Evolutionary conservation across 2,797 vertebrate species (phyloP).

Genomic region (Sebastes umbrosus): DNA sequence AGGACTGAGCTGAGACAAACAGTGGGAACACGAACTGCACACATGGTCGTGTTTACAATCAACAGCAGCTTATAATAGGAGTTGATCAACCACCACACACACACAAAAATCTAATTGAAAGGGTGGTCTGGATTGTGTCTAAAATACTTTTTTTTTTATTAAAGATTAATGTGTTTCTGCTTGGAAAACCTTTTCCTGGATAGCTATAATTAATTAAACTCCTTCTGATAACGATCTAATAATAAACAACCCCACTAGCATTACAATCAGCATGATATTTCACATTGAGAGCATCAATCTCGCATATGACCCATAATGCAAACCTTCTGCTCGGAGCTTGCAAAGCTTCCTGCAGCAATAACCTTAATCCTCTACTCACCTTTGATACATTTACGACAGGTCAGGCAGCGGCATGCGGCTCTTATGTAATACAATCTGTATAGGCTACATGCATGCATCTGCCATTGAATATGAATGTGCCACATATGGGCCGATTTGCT

Average conservation of each 20-base stretch:
- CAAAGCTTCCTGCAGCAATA: constrained; percentile 7
- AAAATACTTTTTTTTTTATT: background rate
- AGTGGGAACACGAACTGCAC: constrained; percentile 34
- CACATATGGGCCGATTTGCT: constrained; percentile 4
- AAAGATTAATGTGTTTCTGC: background rate
- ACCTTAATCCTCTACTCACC: constrained; percentile 41
- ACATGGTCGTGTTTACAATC: constrained; percentile 43
- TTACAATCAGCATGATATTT: background rate
- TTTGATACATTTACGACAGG: constrained; percentile 53
- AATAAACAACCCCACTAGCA: background rate
- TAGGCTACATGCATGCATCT: constrained; percentile 37
- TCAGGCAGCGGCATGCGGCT: constrained; percentile 43
- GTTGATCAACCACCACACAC: constrained; percentile 12
- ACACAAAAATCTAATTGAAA: background rate
- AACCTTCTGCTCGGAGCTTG: background rate
- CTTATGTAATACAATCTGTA: constrained; percentile 59
- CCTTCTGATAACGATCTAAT: background rate
- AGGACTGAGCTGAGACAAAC: constrained; percentile 47
- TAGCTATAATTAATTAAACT: background rate
- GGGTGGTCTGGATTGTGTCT: background rate
- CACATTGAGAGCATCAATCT: background rate
- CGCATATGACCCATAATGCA: background rate
- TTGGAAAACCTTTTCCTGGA: background rate
- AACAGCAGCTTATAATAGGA: constrained; percentile 29
- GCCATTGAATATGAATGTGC: constrained; percentile 14